These are phyloP conservation scores for Falco punctatus DNA, from an alignment of 2,113 vertebrate genomes.

Conservation along the genomic window DNA sequence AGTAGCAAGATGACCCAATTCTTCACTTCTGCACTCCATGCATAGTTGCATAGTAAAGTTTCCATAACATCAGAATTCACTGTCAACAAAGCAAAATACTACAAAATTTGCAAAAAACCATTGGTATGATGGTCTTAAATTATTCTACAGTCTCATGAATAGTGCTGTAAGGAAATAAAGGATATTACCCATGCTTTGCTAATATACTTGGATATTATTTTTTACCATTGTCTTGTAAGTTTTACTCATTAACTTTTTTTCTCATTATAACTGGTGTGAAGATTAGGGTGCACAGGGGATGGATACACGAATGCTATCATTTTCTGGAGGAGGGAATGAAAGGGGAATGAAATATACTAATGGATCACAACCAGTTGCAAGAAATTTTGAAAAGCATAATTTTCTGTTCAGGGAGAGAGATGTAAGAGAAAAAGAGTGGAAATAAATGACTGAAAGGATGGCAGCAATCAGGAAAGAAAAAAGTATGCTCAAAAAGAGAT, in stretches of 20 bases:
- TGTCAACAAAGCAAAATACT: not conserved
- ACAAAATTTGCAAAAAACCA: not conserved
- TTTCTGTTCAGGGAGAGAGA: not conserved
- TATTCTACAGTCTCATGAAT: not conserved
- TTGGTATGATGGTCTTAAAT: not conserved
- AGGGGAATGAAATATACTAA: not conserved
- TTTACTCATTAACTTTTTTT: not conserved
- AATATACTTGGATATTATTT: not conserved
- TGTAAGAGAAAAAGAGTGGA: not conserved
- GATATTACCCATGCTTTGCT: not conserved
- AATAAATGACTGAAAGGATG: not conserved
- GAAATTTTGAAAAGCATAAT: not conserved
- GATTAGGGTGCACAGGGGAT: not conserved
- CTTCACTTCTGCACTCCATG: not conserved
- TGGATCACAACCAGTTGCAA: not conserved
- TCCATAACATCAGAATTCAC: not conserved
- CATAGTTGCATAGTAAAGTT: not conserved
- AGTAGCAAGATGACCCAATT: not conserved
- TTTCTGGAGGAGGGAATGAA: not conserved
- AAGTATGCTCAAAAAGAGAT: not conserved
- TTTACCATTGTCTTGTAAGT: not conserved
- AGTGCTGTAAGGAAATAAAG: not conserved
- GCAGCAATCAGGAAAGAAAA: not conserved
- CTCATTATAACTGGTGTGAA: not conserved
- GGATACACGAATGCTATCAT: not conserved